phyloP scores from a whole-genome alignment of 2,888 invertebrate species.

The Oscheius sp. region DNA sequence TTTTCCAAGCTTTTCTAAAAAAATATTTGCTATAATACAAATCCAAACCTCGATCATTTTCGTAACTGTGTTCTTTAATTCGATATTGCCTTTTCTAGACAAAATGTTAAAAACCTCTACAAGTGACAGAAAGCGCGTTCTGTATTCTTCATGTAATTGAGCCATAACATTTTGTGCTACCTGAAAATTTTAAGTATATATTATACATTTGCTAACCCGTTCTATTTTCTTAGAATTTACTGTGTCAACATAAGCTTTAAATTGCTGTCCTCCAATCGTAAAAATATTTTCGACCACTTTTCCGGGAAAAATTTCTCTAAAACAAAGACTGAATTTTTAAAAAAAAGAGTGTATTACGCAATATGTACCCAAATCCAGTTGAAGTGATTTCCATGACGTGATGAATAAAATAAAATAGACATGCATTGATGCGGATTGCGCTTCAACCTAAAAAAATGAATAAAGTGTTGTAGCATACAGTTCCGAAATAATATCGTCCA shows the following conservation, averaged over 20 bases:
- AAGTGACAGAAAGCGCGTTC: slow-evolving; percentile 40
- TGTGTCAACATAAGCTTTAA: slow-evolving; percentile 36
- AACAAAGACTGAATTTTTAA: neutral
- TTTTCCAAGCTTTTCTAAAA: slow-evolving; percentile 35
- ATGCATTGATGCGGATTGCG: slow-evolving; percentile 42
- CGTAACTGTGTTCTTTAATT: slow-evolving; percentile 38
- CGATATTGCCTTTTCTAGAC: slow-evolving; percentile 38
- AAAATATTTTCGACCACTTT: slow-evolving; percentile 44
- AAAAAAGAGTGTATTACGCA: slow-evolving; percentile 32
- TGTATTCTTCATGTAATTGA: slow-evolving; percentile 39
- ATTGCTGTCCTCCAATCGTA: slow-evolving; percentile 40
- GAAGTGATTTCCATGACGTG: slow-evolving; percentile 46
- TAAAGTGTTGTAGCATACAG: slow-evolving; percentile 14
- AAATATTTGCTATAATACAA: neutral
- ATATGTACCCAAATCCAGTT: slow-evolving; percentile 57
- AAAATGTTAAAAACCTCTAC: slow-evolving; percentile 50
- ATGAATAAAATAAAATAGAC: slow-evolving; percentile 42
- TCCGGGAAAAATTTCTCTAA: slow-evolving; percentile 41
- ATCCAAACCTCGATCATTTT: slow-evolving; percentile 35
- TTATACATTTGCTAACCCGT: neutral
- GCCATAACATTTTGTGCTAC: slow-evolving; percentile 24
- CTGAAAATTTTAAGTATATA: slow-evolving; percentile 17
- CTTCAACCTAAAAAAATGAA: slow-evolving; percentile 27
- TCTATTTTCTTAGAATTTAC: slow-evolving; percentile 9
- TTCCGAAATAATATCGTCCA: slow-evolving; percentile 25